Percentiles rank a stretch among this genome's conserved stretches.
These are phyloP conservation scores for Apodemia hepburni DNA, from an alignment of 2,888 invertebrate genomes.

Conservation along the genomic window DNA sequence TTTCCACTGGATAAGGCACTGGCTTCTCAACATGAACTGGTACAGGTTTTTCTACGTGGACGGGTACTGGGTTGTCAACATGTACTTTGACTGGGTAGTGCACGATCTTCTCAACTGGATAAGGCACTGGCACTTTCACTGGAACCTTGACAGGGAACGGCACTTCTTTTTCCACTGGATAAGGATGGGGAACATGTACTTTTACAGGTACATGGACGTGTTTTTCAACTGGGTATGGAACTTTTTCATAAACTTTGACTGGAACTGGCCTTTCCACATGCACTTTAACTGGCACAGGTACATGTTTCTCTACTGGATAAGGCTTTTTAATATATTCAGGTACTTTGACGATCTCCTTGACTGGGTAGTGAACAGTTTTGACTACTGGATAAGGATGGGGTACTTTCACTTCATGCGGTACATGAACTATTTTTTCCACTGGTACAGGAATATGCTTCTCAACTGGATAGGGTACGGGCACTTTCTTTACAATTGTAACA, in stretches of 20 bases:
- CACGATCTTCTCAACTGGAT: slow-evolving; percentile 86
- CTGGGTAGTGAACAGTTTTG: slow-evolving; percentile 83
- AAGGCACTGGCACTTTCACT: slow-evolving; percentile 86
- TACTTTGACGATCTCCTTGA: slow-evolving; percentile 83
- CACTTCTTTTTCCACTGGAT: slow-evolving; percentile 86
- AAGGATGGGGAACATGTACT: slow-evolving; percentile 86
- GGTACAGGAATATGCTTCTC: slow-evolving; percentile 85
- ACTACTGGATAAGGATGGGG: slow-evolving; percentile 86
- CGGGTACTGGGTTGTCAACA: slow-evolving; percentile 85
- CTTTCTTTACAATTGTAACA: slow-evolving; percentile 85
- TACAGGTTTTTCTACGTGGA: slow-evolving; percentile 83
- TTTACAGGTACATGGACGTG: slow-evolving; percentile 84
- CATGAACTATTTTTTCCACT: slow-evolving; percentile 83
- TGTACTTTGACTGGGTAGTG: slow-evolving; percentile 86
- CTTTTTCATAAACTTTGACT: slow-evolving; percentile 79
- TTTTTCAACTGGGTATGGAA: slow-evolving; percentile 87
- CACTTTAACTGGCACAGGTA: slow-evolving; percentile 84
- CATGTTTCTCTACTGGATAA: slow-evolving; percentile 83
- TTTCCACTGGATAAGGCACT: slow-evolving; percentile 87
- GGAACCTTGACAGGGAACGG: slow-evolving; percentile 84
- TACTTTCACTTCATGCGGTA: slow-evolving; percentile 85
- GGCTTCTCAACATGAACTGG: slow-evolving; percentile 87
- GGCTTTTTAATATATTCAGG: slow-evolving; percentile 84
- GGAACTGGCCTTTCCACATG: slow-evolving; percentile 84
- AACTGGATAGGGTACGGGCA: slow-evolving; percentile 86